Evolutionary conservation across 2,797 vertebrate species (phyloP).

Genomic region (Myioborus melanocephalus): DNA sequence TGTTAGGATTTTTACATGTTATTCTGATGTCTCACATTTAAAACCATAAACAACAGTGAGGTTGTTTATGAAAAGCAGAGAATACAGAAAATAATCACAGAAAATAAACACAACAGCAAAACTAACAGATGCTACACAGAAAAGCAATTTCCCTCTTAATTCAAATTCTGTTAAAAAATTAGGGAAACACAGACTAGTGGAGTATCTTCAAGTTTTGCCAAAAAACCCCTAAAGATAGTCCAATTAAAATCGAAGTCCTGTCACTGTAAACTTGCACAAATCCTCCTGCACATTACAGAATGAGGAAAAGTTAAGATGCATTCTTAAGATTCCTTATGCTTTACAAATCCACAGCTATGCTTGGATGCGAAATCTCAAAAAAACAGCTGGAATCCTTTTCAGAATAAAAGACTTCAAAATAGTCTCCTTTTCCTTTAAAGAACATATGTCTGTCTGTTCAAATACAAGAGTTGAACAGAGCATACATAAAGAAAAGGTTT

Average conservation of each 20-base stretch:
- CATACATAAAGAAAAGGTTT: background rate
- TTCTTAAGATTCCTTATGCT: conserved; percentile 63
- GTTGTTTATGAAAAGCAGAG: background rate
- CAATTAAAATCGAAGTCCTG: background rate
- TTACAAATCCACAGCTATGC: conserved; percentile 59
- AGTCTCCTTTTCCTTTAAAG: conserved; percentile 22
- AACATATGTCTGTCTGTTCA: background rate
- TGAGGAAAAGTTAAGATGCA: conserved; percentile 17
- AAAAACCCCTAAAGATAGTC: background rate
- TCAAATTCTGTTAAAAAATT: background rate
- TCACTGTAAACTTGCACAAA: conserved; percentile 3
- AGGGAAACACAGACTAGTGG: background rate
- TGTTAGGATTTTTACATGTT: background rate
- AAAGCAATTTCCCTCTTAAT: background rate
- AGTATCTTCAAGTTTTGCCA: background rate
- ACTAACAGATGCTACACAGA: background rate
- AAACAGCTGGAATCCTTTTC: background rate
- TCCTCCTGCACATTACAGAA: background rate
- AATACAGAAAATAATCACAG: background rate
- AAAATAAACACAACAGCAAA: background rate
- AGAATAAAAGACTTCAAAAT: conserved; percentile 60
- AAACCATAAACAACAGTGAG: background rate
- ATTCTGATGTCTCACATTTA: background rate
- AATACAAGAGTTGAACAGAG: background rate
- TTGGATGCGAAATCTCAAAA: background rate